Percentiles rank a stretch among this genome's conserved stretches.
These are phyloP conservation scores for Argyresthia albistria DNA, from an alignment of 2,888 invertebrate species.

Conservation along the genomic window DNA sequence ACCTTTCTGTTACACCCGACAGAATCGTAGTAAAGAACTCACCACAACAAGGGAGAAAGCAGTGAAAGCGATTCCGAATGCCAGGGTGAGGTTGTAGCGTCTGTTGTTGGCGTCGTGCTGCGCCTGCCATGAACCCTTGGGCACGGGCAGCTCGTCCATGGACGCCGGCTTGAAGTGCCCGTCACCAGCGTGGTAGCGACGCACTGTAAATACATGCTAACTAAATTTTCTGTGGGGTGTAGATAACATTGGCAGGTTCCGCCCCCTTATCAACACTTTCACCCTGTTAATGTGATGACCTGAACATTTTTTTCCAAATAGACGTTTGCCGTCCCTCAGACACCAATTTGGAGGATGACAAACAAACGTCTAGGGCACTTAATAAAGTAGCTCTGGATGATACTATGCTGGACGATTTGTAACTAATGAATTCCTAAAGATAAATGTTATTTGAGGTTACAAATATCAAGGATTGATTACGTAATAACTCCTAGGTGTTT, in stretches of 20 bases:
- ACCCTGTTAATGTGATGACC: too few species aligned
- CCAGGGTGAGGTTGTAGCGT: constrained; percentile 77
- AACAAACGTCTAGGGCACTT: too few species aligned
- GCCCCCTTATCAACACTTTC: too few species aligned
- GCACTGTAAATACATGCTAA: constrained; percentile 19
- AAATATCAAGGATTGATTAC: background rate
- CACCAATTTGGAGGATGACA: too few species aligned
- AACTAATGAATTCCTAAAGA: background rate
- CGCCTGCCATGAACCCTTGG: constrained; percentile 84
- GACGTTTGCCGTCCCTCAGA: too few species aligned
- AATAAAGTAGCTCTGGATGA: too few species aligned
- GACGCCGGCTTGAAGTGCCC: constrained; percentile 56
- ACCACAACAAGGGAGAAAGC: constrained; percentile 60
- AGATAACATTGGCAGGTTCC: too few species aligned
- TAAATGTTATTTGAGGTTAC: background rate
- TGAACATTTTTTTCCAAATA: too few species aligned
- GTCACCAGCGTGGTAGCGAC: constrained; percentile 46
- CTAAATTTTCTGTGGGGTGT: too few species aligned
- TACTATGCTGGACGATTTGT: too few species aligned
- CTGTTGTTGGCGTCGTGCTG: constrained; percentile 75
- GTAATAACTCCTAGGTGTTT: background rate
- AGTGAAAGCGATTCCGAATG: constrained; percentile 69
- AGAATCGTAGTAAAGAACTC: constrained; percentile 25
- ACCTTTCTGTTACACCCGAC: too few species aligned
- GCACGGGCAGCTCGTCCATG: constrained; percentile 85